A percentile compares a stretch with the other conserved stretches of the same genome.
phyloP scores from a whole-genome alignment of 2,888 invertebrate genomes.

The Girardia tigrina region DNA sequence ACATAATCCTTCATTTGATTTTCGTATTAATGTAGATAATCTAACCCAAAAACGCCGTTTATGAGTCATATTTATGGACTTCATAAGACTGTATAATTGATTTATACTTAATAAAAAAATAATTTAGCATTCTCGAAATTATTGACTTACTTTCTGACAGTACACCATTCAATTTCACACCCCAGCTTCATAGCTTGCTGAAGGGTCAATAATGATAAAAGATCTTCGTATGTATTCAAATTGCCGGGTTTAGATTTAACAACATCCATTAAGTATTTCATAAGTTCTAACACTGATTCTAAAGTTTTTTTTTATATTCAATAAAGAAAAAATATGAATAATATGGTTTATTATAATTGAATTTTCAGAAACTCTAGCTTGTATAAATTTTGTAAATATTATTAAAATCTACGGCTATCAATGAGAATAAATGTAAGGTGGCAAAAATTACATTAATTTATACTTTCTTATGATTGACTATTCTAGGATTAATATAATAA shows the following conservation, averaged over 20 bases:
- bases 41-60: not conserved
- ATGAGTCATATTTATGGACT: not conserved
- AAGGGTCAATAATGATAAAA: not conserved
- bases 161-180: not conserved
- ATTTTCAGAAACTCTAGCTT: too few relatives aligned
- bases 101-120: not conserved
- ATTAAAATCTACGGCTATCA: too few relatives aligned
- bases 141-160: constrained; percentile 3
- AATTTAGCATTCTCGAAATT: not conserved
- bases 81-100: not conserved
- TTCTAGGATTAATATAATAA: too few relatives aligned
- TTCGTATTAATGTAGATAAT: not conserved
- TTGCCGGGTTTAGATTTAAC: not conserved
- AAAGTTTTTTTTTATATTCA: not conserved
- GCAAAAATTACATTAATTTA: too few relatives aligned
- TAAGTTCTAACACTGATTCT: not conserved
- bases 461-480: too few relatives aligned
- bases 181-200: not conserved
- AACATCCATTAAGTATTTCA: not conserved
- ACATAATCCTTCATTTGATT: not conserved
- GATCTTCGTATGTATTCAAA: not conserved
- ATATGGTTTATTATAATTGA: too few relatives aligned
- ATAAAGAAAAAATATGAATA: too few relatives aligned
- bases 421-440: too few relatives aligned
- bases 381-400: too few relatives aligned